These are phyloP conservation scores for Erythrocebus patas DNA, from an alignment of 2,113 vertebrate species.

Conservation along the genomic window DNA sequence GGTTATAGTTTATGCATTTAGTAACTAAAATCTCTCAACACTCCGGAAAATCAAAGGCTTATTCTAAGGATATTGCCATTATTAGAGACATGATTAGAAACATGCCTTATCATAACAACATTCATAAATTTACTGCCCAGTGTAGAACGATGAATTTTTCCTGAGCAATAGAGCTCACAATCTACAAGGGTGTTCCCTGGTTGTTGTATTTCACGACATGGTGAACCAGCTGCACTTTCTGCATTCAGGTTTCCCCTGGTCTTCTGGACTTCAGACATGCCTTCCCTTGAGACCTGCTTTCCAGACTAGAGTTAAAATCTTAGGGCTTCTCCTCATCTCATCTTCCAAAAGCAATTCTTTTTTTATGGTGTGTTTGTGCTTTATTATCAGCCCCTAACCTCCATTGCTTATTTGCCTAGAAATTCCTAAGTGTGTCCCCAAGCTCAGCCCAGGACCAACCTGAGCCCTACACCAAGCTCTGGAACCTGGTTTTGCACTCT, in stretches of 20 bases:
- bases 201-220: background rate
- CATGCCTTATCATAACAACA: background rate
- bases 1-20: background rate
- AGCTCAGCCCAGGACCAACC: background rate
- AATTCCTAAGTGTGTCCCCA: background rate
- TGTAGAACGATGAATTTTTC: constrained; percentile 8
- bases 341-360: background rate
- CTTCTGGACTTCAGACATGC: background rate
- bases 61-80: background rate
- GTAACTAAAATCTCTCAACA: background rate
- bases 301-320: background rate
- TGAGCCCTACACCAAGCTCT: background rate
- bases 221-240: background rate
- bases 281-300: background rate
- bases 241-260: background rate
- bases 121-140: background rate
- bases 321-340: background rate
- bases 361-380: background rate
- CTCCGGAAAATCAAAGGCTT: background rate
- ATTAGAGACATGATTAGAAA: background rate
- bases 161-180: background rate
- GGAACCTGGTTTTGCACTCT: background rate
- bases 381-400: background rate
- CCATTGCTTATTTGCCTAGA: background rate
- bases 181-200: background rate